Evolutionary conservation across 2,888 invertebrate species (phyloP), one percentile per base, ranked within the genome.

Genomic region (Zelleria hepariella): DNA sequence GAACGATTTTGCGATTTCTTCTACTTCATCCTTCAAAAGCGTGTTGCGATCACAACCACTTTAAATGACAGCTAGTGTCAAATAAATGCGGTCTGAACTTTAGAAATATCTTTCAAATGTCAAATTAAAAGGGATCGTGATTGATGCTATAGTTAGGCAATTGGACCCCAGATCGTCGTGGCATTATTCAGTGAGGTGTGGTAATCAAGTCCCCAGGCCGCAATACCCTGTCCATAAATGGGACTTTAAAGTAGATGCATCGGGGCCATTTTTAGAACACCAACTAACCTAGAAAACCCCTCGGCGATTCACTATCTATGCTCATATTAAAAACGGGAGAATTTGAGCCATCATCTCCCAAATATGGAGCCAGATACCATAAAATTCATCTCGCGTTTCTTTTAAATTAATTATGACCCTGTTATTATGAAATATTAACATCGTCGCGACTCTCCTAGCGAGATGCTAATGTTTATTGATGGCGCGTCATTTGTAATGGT

Each of bases 161-260:
- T 42, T 15, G 15, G 32, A 15, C 15, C 10, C 15, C 32, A 42
- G 32, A 42, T 42, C 32, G 3, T 10, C 32, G 32, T 72, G 77
- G 76, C 69, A 82, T 82, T 80, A 83, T 81, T 78, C 79, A 80
- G 73, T 61, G 69, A 74, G 79, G 80, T 82, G 81, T 80, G 77
- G 77, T 80, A 78, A 79, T 75, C 77, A 75, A 73, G 70, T 71
- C 67, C 71, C 53, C 65, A 68, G 72, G 74, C 71, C 73, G 75
- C 72, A 69, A 20, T 54, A 26, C 59, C 58, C 62, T 64, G 63
- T 71, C 72, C 69, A 71, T 73, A 78, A 78, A 78, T 77, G 74
- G 68, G 60, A 68, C 71, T 71, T 73, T 73, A 72, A 75, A 69
- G 73, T 65, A 67, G 52, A 42, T 47, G 48, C 63, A 58, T 53